Evolutionary conservation across 2,113 vertebrate species (phyloP).

Genomic region (Noctilio leporinus): DNA sequence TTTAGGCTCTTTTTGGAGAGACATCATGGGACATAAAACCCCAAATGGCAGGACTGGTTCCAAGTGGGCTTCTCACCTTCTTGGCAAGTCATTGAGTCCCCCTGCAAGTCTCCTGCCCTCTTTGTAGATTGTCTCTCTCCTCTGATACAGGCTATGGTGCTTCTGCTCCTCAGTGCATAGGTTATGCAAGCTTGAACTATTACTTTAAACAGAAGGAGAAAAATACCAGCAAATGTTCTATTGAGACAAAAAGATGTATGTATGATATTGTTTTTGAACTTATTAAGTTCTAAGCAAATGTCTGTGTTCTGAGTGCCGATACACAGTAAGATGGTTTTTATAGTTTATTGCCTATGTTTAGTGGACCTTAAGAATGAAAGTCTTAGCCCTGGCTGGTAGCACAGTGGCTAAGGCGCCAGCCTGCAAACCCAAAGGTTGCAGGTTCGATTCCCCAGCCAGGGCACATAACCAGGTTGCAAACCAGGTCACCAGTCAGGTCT

Average conservation of each 20-base stretch:
- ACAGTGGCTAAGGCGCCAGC: no score
- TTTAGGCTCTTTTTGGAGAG: neutral
- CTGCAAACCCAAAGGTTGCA: no score
- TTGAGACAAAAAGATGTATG: neutral
- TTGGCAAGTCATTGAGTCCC: neutral
- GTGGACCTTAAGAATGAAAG: neutral
- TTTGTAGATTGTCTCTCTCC: neutral
- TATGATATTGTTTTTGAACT: neutral
- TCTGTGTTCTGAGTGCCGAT: neutral
- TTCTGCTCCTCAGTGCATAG: neutral
- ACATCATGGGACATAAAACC: neutral
- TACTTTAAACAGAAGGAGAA: neutral
- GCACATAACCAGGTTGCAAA: no score
- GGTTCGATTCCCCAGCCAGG: no score
- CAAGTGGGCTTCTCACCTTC: no score
- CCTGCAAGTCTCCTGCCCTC: neutral
- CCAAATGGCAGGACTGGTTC: neutral
- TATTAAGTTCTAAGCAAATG: neutral
- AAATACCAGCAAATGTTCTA: neutral
- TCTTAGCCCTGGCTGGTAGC: no score
- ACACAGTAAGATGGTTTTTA: neutral
- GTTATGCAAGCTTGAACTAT: neutral
- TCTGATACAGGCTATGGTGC: accelerated
- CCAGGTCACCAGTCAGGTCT: no score
- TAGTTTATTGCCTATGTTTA: neutral